Conservation (phyloP, 2,888 invertebrate species). For the Drosophila kambysellisi region DNA sequence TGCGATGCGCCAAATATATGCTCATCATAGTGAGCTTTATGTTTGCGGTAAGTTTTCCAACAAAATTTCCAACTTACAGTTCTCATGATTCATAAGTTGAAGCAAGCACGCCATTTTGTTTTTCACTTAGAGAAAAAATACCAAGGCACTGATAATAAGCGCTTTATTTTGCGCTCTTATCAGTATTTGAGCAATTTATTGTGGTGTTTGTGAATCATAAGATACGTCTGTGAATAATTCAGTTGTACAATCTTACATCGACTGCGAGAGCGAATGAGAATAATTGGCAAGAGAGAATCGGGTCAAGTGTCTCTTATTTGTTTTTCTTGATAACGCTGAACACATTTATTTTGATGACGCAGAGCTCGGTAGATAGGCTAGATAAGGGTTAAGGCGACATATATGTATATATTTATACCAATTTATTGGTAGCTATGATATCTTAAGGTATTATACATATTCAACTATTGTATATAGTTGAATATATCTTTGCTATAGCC, state of each 20-base stretch:
- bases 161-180: conserved; percentile 31
- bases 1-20: conserved; percentile 91
- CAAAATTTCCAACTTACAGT: not conserved
- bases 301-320: conserved; percentile 24
- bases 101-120: conserved; percentile 49
- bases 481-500: not conserved
- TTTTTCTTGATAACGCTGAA: conserved; percentile 19
- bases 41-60: conserved; percentile 89
- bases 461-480: not conserved
- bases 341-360: conserved; percentile 22
- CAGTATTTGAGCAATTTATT: conserved; percentile 38
- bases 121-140: conserved; percentile 1
- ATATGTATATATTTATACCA: no score
- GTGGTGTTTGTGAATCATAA: conserved; percentile 30
- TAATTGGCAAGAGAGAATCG: conserved; percentile 15
- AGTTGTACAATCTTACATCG: conserved; percentile 1
- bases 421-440: not conserved
- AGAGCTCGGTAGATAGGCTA: not conserved
- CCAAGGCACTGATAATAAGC: conserved; percentile 31
- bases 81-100: conserved; percentile 51
- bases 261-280: conserved; percentile 20
- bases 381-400: not conserved
- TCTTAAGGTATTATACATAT: not conserved
- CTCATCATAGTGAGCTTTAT: conserved; percentile 91
- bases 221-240: conserved; percentile 9